Conservation (phyloP, 2,113 vertebrate species). For the Felis catus region DNA sequence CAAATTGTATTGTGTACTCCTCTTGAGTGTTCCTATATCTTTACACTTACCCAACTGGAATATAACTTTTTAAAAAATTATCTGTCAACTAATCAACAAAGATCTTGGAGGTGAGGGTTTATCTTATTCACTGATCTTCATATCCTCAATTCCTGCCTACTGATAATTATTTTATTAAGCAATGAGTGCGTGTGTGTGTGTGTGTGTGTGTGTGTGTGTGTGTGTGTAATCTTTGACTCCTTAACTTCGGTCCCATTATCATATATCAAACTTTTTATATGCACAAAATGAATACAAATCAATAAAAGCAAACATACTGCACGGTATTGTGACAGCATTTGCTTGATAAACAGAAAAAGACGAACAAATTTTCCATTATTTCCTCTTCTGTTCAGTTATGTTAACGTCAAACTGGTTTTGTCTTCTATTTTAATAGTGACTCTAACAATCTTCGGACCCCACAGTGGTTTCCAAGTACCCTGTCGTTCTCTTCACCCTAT, state of each 20-base stretch:
- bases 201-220: background rate
- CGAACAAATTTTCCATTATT: background rate
- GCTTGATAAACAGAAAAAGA: background rate
- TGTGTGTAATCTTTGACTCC: background rate
- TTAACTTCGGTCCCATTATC: background rate
- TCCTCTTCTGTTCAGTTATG: background rate
- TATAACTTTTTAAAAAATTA: background rate
- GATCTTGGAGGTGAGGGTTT: background rate
- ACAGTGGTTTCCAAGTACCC: background rate
- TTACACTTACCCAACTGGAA: background rate
- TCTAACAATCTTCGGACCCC: background rate
- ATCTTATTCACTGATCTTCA: background rate
- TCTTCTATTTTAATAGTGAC: background rate
- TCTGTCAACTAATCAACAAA: background rate
- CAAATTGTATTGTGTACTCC: background rate
- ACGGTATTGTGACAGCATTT: background rate
- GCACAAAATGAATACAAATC: conserved; percentile 2
- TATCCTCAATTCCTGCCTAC: background rate
- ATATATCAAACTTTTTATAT: background rate
- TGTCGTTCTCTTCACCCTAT: background rate
- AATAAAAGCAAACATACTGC: background rate
- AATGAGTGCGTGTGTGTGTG: background rate
- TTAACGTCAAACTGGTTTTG: background rate
- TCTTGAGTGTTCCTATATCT: background rate
- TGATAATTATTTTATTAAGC: background rate